Base-by-base conservation (phyloP, 2,888 invertebrate genomes). In the Macropis europaea region DNA sequence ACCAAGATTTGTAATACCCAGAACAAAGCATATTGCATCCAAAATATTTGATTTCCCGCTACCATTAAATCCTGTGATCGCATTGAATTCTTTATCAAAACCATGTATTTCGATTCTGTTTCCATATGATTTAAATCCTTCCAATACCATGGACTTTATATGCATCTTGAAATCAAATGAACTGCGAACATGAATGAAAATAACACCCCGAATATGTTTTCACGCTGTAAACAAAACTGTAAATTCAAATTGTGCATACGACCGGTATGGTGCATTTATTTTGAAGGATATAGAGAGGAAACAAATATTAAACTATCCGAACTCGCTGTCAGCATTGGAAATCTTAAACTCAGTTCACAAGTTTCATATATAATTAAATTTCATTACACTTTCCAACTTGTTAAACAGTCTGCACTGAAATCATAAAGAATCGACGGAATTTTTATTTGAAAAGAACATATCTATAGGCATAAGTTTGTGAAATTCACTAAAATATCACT, bases 121-220 rank as follows among this genome's bases (percentile, higher is more conserved):
- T 0, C 98, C 98, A 86, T 99, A 99, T 0, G 99, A 99, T 91
- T 99, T 99, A 89, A 99, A 99, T 45, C 99, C 99, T 87, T 99
- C 99, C 50, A 99, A 91, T 32, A 97, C 93, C 82, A 99, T 95
- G 1, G 95, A 95, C 90, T 98, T 99, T 48, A 99, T 95, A 89
- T 95, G 93, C 99, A 99, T 99, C 7, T 72, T 83, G 24, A 48
- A 22, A 4, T 42, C 6, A 6, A 22, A 13, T 62, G 30, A 17
- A 53, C 19, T 13, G 24, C n/a, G 19, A 13, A 40, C 38, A 0
- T 9, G 22, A 32, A n/a, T 38, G 15, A 26, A 40, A 43, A 22
- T 26, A 32, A 34, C 7, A 22, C 2, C 24, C 15, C 3, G 6
- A 17, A 2, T 28, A 17, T 9, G 22, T 13, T 48, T 5, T 34